These are phyloP conservation scores for Tetramorium parvispinum DNA, from an alignment of 1,140 invertebrate species.

Conservation along the genomic window DNA sequence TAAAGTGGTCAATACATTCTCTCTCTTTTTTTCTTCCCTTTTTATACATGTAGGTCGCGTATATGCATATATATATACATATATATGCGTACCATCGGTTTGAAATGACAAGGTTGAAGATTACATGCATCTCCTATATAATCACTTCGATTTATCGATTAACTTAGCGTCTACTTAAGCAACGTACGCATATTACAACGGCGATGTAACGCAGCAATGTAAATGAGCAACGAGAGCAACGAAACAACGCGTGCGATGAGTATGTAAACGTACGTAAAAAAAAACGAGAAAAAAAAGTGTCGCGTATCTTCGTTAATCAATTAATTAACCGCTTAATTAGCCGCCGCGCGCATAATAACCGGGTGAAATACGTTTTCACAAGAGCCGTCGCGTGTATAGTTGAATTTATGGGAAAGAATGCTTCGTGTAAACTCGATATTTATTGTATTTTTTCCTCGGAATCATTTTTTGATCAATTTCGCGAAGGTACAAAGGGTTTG, in stretches of 20 bases:
- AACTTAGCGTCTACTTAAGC: slow-evolving; percentile 21
- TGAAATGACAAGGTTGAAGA: slow-evolving; percentile 48
- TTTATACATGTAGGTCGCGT: slow-evolving; percentile 46
- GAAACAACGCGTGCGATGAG: background rate
- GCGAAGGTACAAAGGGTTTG: background rate
- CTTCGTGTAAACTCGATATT: background rate
- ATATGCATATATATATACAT: slow-evolving; percentile 26
- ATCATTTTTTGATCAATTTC: background rate
- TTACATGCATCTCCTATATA: slow-evolving; percentile 42
- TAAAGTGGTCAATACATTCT: slow-evolving; percentile 43
- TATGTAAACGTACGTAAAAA: background rate
- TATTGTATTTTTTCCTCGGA: background rate
- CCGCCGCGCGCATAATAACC: slow-evolving; percentile 3
- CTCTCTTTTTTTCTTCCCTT: background rate
- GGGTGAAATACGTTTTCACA: slow-evolving; percentile 2
- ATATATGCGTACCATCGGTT: slow-evolving; percentile 28
- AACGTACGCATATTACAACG: slow-evolving; percentile 2
- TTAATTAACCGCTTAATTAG: slow-evolving; percentile 21
- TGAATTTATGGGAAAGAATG: background rate
- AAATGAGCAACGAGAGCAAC: slow-evolving; percentile 28
- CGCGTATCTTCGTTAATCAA: slow-evolving; percentile 7
- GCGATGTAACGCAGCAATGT: background rate
- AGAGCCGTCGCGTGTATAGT: background rate
- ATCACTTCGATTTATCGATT: slow-evolving; percentile 22
- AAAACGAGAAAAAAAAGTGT: background rate